Conservation (phyloP, 2,113 vertebrate genomes). For the Erpornis zantholeuca region DNA sequence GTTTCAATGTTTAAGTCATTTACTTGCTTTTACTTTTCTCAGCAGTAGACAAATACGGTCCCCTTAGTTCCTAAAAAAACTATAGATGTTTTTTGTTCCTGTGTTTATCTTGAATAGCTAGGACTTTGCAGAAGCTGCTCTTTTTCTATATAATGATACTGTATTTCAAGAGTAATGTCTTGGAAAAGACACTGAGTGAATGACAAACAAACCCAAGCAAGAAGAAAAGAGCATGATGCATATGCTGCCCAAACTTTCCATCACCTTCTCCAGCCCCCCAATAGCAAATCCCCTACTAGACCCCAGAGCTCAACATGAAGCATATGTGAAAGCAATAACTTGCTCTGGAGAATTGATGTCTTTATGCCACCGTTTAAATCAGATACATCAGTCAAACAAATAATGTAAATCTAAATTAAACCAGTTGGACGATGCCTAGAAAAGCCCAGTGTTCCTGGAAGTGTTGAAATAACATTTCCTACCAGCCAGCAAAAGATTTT, state of each 20-base stretch:
- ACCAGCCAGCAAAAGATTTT: not conserved
- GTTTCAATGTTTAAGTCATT: not conserved
- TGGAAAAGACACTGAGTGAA: not conserved
- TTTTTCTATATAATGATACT: not conserved
- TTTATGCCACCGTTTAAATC: slow-evolving; percentile 23
- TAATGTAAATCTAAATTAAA: slow-evolving; percentile 12
- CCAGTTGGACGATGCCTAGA: not conserved
- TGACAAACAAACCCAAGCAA: not conserved
- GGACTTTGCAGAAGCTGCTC: not conserved
- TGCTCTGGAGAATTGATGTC: not conserved
- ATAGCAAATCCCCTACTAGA: not conserved
- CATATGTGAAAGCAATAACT: not conserved
- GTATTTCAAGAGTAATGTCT: not conserved
- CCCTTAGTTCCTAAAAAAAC: not conserved
- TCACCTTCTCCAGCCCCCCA: not conserved
- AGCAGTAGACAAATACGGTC: not conserved
- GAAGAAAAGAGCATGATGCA: not conserved
- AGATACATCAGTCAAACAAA: slow-evolving; percentile 40
- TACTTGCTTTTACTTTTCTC: not conserved
- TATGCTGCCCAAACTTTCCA: not conserved
- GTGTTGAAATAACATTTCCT: not conserved
- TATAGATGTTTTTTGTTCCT: not conserved
- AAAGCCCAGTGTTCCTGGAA: not conserved
- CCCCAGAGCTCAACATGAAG: not conserved
- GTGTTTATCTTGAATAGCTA: not conserved